Conservation (phyloP, 2,113 vertebrate genomes). For the Rhea pennata region DNA sequence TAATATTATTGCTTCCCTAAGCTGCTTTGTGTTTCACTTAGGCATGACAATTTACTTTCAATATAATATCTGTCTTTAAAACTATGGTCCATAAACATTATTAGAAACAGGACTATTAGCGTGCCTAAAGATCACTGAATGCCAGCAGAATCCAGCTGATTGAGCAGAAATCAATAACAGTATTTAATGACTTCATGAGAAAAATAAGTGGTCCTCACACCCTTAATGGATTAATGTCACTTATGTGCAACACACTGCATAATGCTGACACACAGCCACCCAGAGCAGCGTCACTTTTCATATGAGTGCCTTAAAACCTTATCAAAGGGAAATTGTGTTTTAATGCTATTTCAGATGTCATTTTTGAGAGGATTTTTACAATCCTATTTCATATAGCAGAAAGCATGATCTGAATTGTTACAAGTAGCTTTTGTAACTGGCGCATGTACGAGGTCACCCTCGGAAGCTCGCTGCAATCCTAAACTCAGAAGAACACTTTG, state of each 20-base stretch:
- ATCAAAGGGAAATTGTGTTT: conserved; percentile 77
- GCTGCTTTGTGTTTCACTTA: conserved; percentile 47
- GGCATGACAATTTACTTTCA: conserved; percentile 38
- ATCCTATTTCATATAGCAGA: conserved; percentile 76
- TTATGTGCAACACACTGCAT: conserved; percentile 73
- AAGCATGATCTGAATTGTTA: conserved; percentile 76
- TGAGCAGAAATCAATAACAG: conserved; percentile 86
- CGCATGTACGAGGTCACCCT: conserved; percentile 53
- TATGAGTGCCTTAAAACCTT: conserved; percentile 78
- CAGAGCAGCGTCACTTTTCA: conserved; percentile 74
- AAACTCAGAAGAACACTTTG: conserved; percentile 2
- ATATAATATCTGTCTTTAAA: conserved; percentile 54
- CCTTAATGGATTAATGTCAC: conserved; percentile 81
- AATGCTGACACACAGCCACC: conserved; percentile 77
- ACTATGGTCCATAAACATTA: conserved; percentile 26
- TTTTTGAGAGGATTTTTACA: conserved; percentile 80
- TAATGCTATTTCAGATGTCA: conserved; percentile 80
- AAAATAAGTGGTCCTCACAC: conserved; percentile 86
- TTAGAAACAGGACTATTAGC: conserved; percentile 53
- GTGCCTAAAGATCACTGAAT: conserved; percentile 44
- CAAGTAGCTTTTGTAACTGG: conserved; percentile 75
- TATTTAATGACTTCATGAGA: conserved; percentile 80
- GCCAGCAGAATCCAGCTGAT: conserved; percentile 39
- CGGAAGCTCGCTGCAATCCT: conserved; percentile 45
- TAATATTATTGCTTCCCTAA: conserved; percentile 17